These are phyloP conservation scores for Carlito syrichta DNA, from an alignment of 2,113 vertebrate species.

Conservation along the genomic window DNA sequence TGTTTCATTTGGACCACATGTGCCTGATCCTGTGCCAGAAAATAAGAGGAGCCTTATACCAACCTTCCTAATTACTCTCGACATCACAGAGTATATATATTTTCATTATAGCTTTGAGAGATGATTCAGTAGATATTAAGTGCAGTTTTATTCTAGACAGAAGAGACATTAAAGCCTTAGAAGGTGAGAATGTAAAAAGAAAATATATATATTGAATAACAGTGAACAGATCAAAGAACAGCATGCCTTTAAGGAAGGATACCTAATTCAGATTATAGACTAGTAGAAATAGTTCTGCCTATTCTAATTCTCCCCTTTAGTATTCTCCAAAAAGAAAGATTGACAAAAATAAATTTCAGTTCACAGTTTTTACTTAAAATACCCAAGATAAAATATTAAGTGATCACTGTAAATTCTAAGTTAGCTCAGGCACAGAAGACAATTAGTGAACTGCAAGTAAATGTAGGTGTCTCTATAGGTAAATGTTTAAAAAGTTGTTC, in stretches of 20 bases:
- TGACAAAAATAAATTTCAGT: background rate
- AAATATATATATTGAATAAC: background rate
- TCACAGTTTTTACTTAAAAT: background rate
- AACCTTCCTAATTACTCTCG: conserved; percentile 34
- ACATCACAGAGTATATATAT: conserved; percentile 15
- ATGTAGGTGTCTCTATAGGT: background rate
- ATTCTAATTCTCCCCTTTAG: background rate
- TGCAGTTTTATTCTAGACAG: conserved; percentile 16
- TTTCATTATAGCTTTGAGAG: conserved; percentile 37
- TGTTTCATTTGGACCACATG: conserved; percentile 57
- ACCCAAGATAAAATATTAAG: background rate
- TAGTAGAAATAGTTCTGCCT: background rate
- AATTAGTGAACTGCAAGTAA: background rate
- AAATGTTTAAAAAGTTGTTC: background rate
- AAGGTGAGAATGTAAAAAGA: background rate
- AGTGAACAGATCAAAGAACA: background rate
- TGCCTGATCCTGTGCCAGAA: conserved; percentile 27
- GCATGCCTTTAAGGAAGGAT: background rate
- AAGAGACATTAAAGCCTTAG: background rate
- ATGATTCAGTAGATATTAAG: background rate
- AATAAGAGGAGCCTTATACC: conserved; percentile 10
- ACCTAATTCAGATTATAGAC: background rate
- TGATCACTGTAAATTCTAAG: background rate
- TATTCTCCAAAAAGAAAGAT: background rate
- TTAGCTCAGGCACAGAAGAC: background rate